Conservation (phyloP, 2,888 invertebrate genomes). For the Nephrotoma flavescens region DNA sequence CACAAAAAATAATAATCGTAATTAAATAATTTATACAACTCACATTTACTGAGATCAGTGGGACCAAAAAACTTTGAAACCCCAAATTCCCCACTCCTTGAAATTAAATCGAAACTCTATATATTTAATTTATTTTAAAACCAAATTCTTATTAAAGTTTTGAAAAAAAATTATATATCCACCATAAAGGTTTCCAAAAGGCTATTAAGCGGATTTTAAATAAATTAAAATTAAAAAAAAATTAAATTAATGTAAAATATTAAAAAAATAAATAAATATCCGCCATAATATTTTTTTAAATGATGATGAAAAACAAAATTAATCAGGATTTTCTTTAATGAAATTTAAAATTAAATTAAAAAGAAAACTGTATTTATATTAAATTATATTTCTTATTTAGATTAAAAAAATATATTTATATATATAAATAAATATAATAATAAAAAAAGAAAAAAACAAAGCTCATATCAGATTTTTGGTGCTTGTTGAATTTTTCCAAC, state of each 20-base stretch:
- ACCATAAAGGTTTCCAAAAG: neutral
- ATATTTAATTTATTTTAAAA: neutral
- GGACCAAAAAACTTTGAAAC: neutral
- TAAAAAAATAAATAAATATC: neutral
- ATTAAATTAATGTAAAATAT: neutral
- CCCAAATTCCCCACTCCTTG: neutral
- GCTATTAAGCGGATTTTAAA: conserved; percentile 1
- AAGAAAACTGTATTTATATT: neutral
- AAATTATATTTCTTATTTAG: neutral
- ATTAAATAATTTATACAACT: neutral
- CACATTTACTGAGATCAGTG: neutral
- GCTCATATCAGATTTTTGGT: conserved; percentile 2
- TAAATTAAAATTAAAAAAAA: neutral
- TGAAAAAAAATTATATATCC: neutral
- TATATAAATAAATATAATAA: conserved; percentile 2
- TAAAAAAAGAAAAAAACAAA: conserved; percentile 11
- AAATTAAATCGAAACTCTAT: neutral
- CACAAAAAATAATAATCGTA: neutral
- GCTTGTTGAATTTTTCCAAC: neutral
- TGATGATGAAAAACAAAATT: neutral
- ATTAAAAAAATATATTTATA: neutral
- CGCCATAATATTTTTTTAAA: neutral
- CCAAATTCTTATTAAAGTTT: neutral
- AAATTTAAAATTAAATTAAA: neutral
- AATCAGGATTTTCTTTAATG: conserved; percentile 3